Base-by-base conservation (phyloP, 2,113 vertebrate genomes). In the Nipponia nippon region DNA sequence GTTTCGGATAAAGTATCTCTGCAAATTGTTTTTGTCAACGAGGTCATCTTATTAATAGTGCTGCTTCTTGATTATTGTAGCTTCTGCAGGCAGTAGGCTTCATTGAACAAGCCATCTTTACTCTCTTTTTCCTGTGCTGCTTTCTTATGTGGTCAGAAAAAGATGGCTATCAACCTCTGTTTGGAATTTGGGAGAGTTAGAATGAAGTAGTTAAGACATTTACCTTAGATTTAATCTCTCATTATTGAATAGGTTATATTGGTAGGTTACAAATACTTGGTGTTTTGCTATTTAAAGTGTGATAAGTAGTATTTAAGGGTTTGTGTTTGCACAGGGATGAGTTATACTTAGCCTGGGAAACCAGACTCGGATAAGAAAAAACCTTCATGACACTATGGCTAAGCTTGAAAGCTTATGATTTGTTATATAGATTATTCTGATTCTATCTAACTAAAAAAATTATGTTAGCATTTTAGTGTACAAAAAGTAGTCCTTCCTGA, bases 381-480 rank as follows among this genome's bases (percentile, higher is more conserved):
- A 84, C 2, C 6, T 69, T 97, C 96, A 93, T 97, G 98, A 97
- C 87, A 91, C 94, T 87, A 56, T 76, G 97, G 96, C 97, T 95
- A 72, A 87, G 90, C 95, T 97, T 97, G 96, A 98, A 98, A 97
- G 97, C 94, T 97, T 80, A 98, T 98, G 98, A 98, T 99, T 98
- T 98, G 98, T 98, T 98, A 96, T 97, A 97, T 95, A 97, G 96
- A 92, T 93, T 95, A 97, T 98, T 98, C 97, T 98, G 98, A 98
- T 98, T 98, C 97, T 98, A 93, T 97, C 97, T 93, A 79, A 96
- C 65, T 96, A 95, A 98, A 92, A 94, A 98, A 98, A 98, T 98
- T 96, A 98, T 96, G 97, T 97, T 86, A 87, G 71, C 78, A 93
- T 98, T 98, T 96, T 94, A 91, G 86, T 6, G 62, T 26, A 36